Conservation (phyloP, 2,113 vertebrate species). For the Ceratotherium simum region DNA sequence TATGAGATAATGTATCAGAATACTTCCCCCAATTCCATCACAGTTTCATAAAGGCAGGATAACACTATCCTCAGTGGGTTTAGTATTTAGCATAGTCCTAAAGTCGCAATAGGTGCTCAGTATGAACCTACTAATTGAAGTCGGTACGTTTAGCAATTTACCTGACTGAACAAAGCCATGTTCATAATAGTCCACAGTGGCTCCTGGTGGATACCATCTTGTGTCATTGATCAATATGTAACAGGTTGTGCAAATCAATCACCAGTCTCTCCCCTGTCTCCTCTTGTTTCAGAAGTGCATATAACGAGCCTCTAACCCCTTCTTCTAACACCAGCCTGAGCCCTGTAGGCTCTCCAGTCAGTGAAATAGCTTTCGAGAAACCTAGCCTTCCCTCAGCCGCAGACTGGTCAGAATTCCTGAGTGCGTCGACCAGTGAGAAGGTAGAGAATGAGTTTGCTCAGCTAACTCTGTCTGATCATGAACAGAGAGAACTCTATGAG, state of each 20-base stretch:
- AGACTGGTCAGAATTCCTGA: slow-evolving; percentile 98
- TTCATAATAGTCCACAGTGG: rapidly evolving
- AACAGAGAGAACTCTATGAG: slow-evolving; percentile 98
- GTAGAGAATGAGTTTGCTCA: slow-evolving; percentile 98
- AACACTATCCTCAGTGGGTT: neutral
- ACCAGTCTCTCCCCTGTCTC: slow-evolving; percentile 27
- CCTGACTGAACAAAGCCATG: rapidly evolving
- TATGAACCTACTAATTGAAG: neutral
- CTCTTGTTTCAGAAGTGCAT: slow-evolving; percentile 91
- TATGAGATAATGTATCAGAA: rapidly evolving
- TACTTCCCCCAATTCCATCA: rapidly evolving
- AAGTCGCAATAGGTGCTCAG: neutral
- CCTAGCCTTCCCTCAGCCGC: slow-evolving; percentile 94
- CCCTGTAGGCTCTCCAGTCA: slow-evolving; percentile 92
- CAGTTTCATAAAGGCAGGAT: neutral
- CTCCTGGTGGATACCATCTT: neutral
- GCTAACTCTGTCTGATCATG: slow-evolving; percentile 97
- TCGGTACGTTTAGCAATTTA: neutral
- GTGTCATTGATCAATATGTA: neutral
- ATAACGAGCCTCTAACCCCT: slow-evolving; percentile 94
- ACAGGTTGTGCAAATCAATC: neutral
- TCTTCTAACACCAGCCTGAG: slow-evolving; percentile 96
- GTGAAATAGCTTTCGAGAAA: slow-evolving; percentile 93
- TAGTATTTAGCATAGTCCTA: neutral
- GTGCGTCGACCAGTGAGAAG: slow-evolving; percentile 96